A percentile compares a stretch with the other conserved stretches of the same genome.
phyloP scores from a whole-genome alignment of 2,113 vertebrate species.

The Potamarius usumacintae region DNA sequence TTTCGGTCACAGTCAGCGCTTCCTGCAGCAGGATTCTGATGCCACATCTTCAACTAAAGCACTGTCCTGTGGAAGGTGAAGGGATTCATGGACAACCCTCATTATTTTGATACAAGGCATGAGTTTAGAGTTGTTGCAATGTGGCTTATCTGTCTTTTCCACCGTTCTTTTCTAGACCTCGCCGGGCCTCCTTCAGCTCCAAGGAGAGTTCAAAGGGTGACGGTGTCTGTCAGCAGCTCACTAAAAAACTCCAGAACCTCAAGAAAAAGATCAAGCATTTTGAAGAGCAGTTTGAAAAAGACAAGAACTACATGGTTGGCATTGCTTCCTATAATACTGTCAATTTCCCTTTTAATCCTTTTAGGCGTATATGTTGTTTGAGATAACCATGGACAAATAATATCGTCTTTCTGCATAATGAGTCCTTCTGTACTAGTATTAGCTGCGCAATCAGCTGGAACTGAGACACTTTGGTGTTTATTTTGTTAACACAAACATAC shows the following conservation, averaged over 20 bases:
- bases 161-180: slow-evolving; percentile 73
- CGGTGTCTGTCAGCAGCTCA: slow-evolving; percentile 87
- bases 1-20: slow-evolving; percentile 91
- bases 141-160: background rate
- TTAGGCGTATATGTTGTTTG: background rate
- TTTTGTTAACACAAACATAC: background rate
- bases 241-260: slow-evolving; percentile 90
- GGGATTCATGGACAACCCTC: background rate
- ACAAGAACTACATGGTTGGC: slow-evolving; percentile 88
- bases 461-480: background rate
- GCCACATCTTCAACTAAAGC: slow-evolving; percentile 86
- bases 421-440: background rate
- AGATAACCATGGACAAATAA: background rate
- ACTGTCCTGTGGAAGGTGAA: slow-evolving; percentile 82
- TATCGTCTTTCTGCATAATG: background rate
- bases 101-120: background rate
- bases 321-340: background rate
- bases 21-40: slow-evolving; percentile 87
- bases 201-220: slow-evolving; percentile 91
- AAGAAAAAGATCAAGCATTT: slow-evolving; percentile 97
- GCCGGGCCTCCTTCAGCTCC: slow-evolving; percentile 88
- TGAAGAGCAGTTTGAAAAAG: slow-evolving; percentile 96
- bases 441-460: background rate
- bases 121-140: background rate
- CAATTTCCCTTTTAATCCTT: background rate